These are phyloP conservation scores for Agrochola circellaris DNA, from an alignment of 2,888 invertebrate genomes.

Conservation along the genomic window DNA sequence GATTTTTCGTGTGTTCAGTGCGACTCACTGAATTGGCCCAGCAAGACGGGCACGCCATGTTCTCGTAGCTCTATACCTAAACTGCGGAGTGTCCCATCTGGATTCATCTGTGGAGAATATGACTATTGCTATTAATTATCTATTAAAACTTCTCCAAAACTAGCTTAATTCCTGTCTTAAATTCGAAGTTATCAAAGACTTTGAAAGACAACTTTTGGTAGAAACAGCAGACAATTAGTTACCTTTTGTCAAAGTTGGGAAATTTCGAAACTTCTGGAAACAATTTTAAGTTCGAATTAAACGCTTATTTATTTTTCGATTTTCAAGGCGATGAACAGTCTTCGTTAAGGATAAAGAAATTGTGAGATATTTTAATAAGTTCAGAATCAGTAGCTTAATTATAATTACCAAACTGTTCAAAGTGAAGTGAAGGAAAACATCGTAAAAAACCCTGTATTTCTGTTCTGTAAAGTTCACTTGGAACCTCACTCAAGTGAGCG, in stretches of 20 bases:
- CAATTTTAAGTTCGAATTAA: constrained; percentile 41
- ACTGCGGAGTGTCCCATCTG: too few species aligned
- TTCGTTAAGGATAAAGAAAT: not conserved
- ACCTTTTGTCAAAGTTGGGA: constrained; percentile 20
- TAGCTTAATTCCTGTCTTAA: constrained; percentile 31
- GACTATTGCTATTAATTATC: not conserved
- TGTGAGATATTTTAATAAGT: not conserved
- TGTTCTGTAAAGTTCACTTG: too few species aligned
- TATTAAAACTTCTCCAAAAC: constrained; percentile 18
- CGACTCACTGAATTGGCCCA: too few species aligned
- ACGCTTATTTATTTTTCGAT: constrained; percentile 39
- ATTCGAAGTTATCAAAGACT: constrained; percentile 23
- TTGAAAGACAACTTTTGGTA: constrained; percentile 25
- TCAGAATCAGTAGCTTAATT: not conserved
- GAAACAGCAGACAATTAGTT: constrained; percentile 41
- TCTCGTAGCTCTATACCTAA: too few species aligned
- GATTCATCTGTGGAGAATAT: not conserved
- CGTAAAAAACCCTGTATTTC: not conserved
- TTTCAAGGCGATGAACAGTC: constrained; percentile 3
- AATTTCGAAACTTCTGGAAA: constrained; percentile 35
- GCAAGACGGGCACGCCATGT: too few species aligned
- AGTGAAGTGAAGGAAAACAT: not conserved
- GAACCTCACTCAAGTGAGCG: too few species aligned
- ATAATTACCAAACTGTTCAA: not conserved
- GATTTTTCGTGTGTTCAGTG: too few species aligned